A percentile compares a stretch with the other conserved stretches of the same genome.
Evolutionary conservation across 1,140 invertebrate species (phyloP).

Genomic region (Macrobrachium rosenbergii): DNA sequence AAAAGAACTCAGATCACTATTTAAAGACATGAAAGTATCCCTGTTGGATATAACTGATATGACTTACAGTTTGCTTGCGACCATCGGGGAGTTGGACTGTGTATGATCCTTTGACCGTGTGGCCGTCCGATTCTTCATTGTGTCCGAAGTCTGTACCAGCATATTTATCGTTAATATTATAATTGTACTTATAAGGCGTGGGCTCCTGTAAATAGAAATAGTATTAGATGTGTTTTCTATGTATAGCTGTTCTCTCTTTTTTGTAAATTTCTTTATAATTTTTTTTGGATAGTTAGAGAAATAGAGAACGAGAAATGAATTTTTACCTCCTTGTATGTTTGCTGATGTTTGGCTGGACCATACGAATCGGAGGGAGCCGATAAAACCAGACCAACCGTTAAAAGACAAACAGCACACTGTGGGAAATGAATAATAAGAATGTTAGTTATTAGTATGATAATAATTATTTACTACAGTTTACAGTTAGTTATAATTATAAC

Average conservation of each 20-base stretch:
- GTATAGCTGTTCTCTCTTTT: neutral
- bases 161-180: constrained; percentile 66
- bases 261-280: neutral
- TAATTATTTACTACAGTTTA: no score
- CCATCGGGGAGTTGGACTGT: constrained; percentile 67
- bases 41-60: no score
- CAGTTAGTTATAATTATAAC: no score
- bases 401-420: constrained; percentile 7
- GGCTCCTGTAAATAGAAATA: neutral
- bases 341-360: constrained; percentile 1
- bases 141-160: constrained; percentile 66
- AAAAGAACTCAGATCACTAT: no score
- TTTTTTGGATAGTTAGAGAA: no score
- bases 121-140: constrained; percentile 67
- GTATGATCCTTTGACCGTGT: constrained; percentile 66
- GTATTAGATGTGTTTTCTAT: neutral
- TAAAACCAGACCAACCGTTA: constrained; percentile 31
- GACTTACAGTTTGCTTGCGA: constrained; percentile 66
- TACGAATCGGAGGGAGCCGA: constrained; percentile 48
- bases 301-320: neutral
- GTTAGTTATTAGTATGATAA: no score
- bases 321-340: constrained; percentile 41
- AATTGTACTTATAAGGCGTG: constrained; percentile 65
- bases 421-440: neutral
- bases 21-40: no score